Conservation (phyloP, 1,140 invertebrate genomes). For the Hylyphantes graminicola region DNA sequence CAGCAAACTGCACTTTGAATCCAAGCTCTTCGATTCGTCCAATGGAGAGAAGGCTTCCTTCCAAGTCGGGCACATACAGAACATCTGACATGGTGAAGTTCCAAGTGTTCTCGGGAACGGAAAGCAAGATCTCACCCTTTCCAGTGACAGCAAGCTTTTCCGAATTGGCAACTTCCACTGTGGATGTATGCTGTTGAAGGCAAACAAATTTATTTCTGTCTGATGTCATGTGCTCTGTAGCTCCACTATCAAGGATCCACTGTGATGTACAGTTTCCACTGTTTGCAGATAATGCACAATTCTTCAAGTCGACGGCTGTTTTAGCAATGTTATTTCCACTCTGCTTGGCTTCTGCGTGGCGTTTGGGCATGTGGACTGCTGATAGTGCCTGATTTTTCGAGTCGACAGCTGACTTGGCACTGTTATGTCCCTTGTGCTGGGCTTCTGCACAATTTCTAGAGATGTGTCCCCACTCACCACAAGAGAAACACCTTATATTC, state of each 20-base stretch:
- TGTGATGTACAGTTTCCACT: not conserved
- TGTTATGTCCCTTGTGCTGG: not conserved
- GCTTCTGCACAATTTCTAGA: conserved; percentile 1
- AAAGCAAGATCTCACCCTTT: not conserved
- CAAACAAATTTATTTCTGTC: conserved; percentile 7
- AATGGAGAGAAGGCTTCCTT: conserved; percentile 21
- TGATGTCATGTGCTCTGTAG: conserved; percentile 28
- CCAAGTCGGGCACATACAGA: conserved; percentile 22
- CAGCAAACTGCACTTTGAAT: conserved; percentile 13
- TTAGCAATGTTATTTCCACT: not conserved
- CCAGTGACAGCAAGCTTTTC: not conserved
- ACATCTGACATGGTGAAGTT: conserved; percentile 9
- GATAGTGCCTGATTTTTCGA: not conserved
- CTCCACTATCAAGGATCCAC: conserved; percentile 30
- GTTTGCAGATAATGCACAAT: not conserved
- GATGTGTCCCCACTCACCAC: conserved; percentile 32
- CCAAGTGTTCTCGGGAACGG: no score
- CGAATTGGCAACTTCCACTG: conserved; percentile 15
- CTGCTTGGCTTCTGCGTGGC: not conserved
- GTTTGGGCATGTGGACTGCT: not conserved
- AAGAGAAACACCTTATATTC: conserved; percentile 12
- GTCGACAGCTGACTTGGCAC: conserved; percentile 13
- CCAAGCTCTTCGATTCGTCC: conserved; percentile 26
- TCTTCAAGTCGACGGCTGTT: conserved; percentile 4
- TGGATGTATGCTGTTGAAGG: not conserved